These are phyloP conservation scores for Crotalus helleri DNA, from an alignment of 2,113 vertebrate genomes.

Conservation along the genomic window DNA sequence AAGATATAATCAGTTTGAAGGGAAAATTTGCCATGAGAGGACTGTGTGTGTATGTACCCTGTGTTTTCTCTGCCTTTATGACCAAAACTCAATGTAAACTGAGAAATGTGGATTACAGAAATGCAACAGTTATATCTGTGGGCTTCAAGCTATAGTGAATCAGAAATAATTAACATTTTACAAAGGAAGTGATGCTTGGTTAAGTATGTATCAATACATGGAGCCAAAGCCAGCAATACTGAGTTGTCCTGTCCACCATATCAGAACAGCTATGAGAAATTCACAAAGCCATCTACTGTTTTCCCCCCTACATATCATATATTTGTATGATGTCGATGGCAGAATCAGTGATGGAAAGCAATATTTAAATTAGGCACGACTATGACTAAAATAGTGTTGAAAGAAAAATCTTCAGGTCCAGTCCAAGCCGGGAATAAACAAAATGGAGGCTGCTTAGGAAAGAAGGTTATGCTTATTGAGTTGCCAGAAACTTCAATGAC, in stretches of 20 bases:
- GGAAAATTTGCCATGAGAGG: not conserved
- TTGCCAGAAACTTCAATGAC: too few species aligned
- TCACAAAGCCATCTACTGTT: not conserved
- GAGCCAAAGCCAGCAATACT: not conserved
- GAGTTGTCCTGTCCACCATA: not conserved
- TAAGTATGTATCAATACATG: not conserved
- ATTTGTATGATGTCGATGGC: not conserved
- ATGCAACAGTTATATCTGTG: slow-evolving; percentile 8
- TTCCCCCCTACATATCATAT: not conserved
- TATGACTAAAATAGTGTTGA: not conserved
- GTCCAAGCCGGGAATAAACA: too few species aligned
- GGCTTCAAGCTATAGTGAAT: not conserved
- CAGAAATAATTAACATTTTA: not conserved
- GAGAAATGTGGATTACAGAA: not conserved
- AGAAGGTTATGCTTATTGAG: too few species aligned
- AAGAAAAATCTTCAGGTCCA: too few species aligned
- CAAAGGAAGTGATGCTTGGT: not conserved
- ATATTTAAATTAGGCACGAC: slow-evolving; percentile 8
- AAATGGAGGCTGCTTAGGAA: too few species aligned
- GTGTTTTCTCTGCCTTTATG: not conserved
- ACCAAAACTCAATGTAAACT: slow-evolving; percentile 5
- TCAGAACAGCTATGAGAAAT: not conserved
- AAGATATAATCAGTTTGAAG: not conserved
- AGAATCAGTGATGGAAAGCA: not conserved
- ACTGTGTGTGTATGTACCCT: not conserved